Evolutionary conservation across 2,888 invertebrate genomes (phyloP).

Genomic region (Drosophila nigricruria): DNA sequence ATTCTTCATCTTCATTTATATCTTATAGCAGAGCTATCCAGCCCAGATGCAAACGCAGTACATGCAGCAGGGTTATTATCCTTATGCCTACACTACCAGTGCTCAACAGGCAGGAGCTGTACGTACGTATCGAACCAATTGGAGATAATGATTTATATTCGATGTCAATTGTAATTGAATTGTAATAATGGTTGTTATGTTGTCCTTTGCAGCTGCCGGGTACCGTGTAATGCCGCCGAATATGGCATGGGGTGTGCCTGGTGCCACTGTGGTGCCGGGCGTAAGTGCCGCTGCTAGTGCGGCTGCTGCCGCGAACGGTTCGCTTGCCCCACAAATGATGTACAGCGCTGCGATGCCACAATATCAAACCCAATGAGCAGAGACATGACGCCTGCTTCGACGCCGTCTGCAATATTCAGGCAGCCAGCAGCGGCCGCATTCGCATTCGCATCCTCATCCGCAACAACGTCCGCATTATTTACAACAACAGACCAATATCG

Average conservation of each 20-base stretch:
- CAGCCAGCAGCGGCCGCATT: constrained; percentile 57
- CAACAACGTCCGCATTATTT: constrained; percentile 47
- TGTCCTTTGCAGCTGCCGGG: constrained; percentile 72
- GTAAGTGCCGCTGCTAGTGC: constrained; percentile 86
- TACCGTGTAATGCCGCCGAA: constrained; percentile 89
- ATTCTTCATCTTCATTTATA: neutral
- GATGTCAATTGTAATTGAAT: neutral
- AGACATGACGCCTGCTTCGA: constrained; percentile 81
- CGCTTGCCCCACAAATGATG: constrained; percentile 88
- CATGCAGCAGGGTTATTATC: constrained; percentile 91
- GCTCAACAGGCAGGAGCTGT: constrained; percentile 90
- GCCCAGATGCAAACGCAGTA: constrained; percentile 92
- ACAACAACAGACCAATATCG: constrained; percentile 40
- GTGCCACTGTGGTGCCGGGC: constrained; percentile 86
- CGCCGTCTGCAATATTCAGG: constrained; percentile 73
- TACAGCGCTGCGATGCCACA: constrained; percentile 91
- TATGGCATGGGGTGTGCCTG: constrained; percentile 86
- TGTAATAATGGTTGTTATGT: neutral
- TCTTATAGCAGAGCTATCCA: constrained; percentile 88
- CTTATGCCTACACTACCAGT: constrained; percentile 89
- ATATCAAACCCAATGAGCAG: constrained; percentile 93
- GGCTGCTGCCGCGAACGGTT: constrained; percentile 86
- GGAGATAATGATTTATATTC: neutral
- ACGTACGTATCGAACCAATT: constrained; percentile 60
- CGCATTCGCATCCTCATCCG: constrained; percentile 53